Evolutionary conservation across 2,797 vertebrate genomes (phyloP), one percentile per base, ranked within the genome.

Genomic region (Scyliorhinus canicula): DNA sequence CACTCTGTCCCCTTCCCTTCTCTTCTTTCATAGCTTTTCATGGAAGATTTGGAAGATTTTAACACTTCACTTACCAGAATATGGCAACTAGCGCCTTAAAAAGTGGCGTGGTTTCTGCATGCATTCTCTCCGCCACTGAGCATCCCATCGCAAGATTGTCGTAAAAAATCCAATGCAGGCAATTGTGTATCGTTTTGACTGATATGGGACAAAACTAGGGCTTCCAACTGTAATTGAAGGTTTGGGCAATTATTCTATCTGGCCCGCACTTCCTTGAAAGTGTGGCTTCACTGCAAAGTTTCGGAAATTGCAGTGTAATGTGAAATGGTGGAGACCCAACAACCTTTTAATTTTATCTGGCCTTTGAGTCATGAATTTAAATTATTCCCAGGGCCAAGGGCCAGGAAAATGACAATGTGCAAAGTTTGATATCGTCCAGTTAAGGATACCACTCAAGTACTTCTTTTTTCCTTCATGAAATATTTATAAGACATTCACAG

Each of bases 401-500:
- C n/a, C n/a, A 44, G 44, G 44, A 82, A 82, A 47, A 26, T 82
- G 44, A 82, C 26, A 24, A 44, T n/a, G 16, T 79, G 5, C 16
- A 6, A 40, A 16, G 31, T 57, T 52, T 57, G 52, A 60, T 8
- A 90, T 90, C 60, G 86, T 24, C 31, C 14, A n/a, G 86, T 35
- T n/a, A 90, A 14, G 31, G 96, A 96, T 97, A 96, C 71, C 94
- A 96, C 96, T 96, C 97, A 97, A 97, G 97, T 97, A 97, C 96
- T 96, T 96, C 96, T 96, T 96, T 96, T 95, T 95, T 74, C 65
- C 95, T 97, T 97, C 96, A 97, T 97, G 97, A 98, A 97, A 97
- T 97, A 97, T 97, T 97, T 97, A 97, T 97, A 97, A 97, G 97
- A 97, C 96, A 97, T 96, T 96, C 0, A 0, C 96, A 96, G 95